Percentiles rank a stretch among this genome's conserved stretches.
phyloP scores from a whole-genome alignment of 2,113 vertebrate genomes.

The Megaceryle maxima region DNA sequence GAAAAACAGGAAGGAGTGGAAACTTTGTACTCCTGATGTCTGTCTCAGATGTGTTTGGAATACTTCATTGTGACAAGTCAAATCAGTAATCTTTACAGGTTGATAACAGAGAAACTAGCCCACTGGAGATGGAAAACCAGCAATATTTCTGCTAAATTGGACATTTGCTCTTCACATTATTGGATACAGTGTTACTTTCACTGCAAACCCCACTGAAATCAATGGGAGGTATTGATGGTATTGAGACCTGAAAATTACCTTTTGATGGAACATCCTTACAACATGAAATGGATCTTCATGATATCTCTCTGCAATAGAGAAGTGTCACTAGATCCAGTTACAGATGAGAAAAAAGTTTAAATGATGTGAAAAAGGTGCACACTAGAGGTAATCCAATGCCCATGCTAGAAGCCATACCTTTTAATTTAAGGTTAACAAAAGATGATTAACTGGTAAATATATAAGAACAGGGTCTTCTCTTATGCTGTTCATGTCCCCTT shows the following conservation, averaged over 20 bases:
- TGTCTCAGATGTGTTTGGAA: neutral
- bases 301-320: neutral
- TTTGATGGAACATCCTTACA: neutral
- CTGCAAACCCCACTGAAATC: slow-evolving; percentile 17
- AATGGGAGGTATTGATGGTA: neutral
- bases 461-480: neutral
- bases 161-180: neutral
- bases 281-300: neutral
- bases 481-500: neutral
- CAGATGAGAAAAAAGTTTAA: slow-evolving; percentile 18
- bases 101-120: neutral
- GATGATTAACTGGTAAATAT: neutral
- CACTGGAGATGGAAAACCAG: neutral
- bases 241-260: neutral
- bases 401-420: neutral
- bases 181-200: neutral
- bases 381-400: neutral
- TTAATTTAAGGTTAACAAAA: neutral
- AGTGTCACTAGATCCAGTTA: neutral
- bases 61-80: neutral
- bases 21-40: slow-evolving; percentile 9
- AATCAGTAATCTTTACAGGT: neutral
- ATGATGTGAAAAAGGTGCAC: neutral
- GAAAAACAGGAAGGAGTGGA: neutral
- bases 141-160: slow-evolving; percentile 4